Base-by-base conservation (phyloP, 1,140 invertebrate genomes). In the Euborellia annulipes region DNA sequence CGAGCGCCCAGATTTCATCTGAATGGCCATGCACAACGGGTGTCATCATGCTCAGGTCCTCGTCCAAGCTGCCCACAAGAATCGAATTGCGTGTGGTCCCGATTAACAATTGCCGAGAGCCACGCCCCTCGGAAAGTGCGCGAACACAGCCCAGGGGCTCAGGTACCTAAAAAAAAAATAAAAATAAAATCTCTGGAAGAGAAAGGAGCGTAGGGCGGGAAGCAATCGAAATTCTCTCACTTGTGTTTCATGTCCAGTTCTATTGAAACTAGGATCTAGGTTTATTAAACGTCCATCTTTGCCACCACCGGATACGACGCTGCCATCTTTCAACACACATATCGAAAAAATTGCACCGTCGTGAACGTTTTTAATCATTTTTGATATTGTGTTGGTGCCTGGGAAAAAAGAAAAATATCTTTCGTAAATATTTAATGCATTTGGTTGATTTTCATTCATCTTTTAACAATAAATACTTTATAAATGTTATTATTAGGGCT, bases 71-170 rank as follows among this genome's bases (percentile, higher is more conserved):
- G n/a, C 36, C 89, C 37, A 81, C 75, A 11, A 94, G 66, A 52
- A 96, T 84, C 54, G 82, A 87, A 65, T 96, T 96, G 44, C 74
- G 75, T 1, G 88, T 94, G 1, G 90, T 93, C 7, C 90, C 91
- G 16, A 94, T 72, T 36, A 89, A 67, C 19, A 94, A 62, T 62
- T 89, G 81, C 23, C 23, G 4, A 1, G 75, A 75, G 11, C 86
- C 87, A 53, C 82, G 72, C 1, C 86, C 87, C 61, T 89, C 84
- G 1, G 82, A 77, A 2, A 94, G 65, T 16, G 83, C 85, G 42
- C 91, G 66, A 4, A 92, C 79, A 6, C 86, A 81, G 11, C 91
- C 90, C 61, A 79, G 85, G 59, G 85, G 78, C 48, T 88, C 86
- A 43, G 89, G 82, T 52, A 95, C 77, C 84, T 91, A 55, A 2